phyloP scores from a whole-genome alignment of 2,797 vertebrate genomes.

The Neopelma chrysocephalum region DNA sequence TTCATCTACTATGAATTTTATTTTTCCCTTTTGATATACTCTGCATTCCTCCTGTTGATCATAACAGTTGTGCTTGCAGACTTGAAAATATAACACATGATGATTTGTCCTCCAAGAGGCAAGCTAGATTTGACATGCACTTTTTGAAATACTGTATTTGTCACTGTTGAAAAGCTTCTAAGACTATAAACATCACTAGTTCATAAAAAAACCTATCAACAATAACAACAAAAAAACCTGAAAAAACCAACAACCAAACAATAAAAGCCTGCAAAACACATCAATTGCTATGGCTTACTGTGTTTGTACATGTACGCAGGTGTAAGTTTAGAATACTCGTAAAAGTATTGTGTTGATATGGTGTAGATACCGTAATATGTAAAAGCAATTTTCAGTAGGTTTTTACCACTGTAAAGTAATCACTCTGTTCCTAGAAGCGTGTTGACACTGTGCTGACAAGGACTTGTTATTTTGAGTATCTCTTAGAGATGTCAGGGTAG shows the following conservation, averaged over 20 bases:
- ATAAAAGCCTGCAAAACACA: background rate
- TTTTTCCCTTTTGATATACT: constrained; percentile 37
- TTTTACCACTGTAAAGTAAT: background rate
- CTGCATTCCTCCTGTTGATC: constrained; percentile 30
- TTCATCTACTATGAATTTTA: background rate
- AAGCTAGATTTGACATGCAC: constrained; percentile 19
- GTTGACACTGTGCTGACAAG: background rate
- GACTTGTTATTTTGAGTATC: background rate
- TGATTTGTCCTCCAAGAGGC: constrained; percentile 62
- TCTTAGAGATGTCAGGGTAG: background rate
- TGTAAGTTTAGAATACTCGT: background rate
- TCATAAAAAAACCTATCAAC: background rate
- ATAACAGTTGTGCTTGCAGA: constrained; percentile 24
- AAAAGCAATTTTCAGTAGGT: background rate
- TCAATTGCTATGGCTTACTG: background rate
- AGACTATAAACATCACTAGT: constrained; percentile 26
- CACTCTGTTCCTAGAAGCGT: background rate
- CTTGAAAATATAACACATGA: constrained; percentile 7
- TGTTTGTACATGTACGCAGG: background rate
- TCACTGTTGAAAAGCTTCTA: constrained; percentile 22
- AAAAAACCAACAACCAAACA: background rate
- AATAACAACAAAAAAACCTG: background rate
- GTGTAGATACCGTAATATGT: background rate
- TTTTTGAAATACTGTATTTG: constrained; percentile 37
- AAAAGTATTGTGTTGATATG: background rate